Percentiles rank a stretch among this genome's conserved stretches.
Evolutionary conservation across 2,888 invertebrate species (phyloP).

Genomic region (Apocheima hispidaria): DNA sequence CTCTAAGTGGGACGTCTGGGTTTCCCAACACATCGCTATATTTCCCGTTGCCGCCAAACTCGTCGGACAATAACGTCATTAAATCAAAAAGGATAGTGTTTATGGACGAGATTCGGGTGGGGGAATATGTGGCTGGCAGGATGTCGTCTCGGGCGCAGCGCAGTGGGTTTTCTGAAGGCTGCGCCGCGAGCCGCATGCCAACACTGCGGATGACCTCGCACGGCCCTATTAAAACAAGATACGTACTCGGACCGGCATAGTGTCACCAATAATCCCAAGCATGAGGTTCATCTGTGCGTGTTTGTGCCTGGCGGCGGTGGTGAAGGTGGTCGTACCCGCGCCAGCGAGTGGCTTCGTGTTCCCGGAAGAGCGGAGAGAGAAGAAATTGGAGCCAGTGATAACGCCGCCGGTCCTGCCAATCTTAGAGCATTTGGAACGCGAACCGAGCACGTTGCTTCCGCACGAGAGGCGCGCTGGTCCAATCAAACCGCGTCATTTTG

Average conservation of each 20-base stretch:
- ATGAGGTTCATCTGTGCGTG: conserved; percentile 75
- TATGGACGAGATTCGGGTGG: conserved; percentile 56
- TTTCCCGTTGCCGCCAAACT: conserved; percentile 57
- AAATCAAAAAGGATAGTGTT: conserved; percentile 67
- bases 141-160: conserved; percentile 70
- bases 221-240: conserved; percentile 84
- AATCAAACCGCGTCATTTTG: conserved; percentile 72
- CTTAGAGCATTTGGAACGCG: conserved; percentile 80
- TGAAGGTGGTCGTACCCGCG: conserved; percentile 57
- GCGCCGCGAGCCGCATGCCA: conserved; percentile 85
- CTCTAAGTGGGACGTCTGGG: conserved; percentile 59
- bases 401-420: conserved; percentile 82
- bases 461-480: conserved; percentile 58
- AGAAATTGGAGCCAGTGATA: conserved; percentile 76
- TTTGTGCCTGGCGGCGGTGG: conserved; percentile 60
- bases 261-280: conserved; percentile 67
- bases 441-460: conserved; percentile 79
- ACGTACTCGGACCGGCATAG: conserved; percentile 71
- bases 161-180: conserved; percentile 86
- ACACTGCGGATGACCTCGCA: conserved; percentile 76
- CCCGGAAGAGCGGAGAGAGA: conserved; percentile 72
- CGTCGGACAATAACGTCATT: conserved; percentile 71
- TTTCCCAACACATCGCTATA: conserved; percentile 71
- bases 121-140: conserved; percentile 74
- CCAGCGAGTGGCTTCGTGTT: conserved; percentile 75